These are phyloP conservation scores for Kuschelorhynchus macadamiae DNA, from an alignment of 2,888 invertebrate species.

Conservation along the genomic window DNA sequence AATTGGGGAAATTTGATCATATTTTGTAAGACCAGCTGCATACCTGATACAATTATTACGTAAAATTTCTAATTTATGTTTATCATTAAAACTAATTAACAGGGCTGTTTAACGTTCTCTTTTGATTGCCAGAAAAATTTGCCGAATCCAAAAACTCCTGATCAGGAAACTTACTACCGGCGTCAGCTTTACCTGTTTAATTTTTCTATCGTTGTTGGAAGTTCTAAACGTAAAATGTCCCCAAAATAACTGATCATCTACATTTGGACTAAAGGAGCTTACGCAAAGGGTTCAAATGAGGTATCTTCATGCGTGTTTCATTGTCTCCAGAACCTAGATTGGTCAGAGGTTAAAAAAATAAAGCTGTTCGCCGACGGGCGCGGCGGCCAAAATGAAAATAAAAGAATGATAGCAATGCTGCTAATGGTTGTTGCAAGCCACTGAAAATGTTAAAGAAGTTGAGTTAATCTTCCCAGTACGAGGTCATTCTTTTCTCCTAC, in stretches of 20 bases:
- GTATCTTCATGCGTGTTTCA: neutral
- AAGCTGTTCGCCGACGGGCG: neutral
- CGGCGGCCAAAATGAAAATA: too few relatives aligned
- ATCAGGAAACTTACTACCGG: neutral
- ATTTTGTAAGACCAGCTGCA: too few relatives aligned
- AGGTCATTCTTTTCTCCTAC: slow-evolving; percentile 1
- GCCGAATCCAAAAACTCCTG: too few relatives aligned
- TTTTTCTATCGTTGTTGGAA: slow-evolving; percentile 1
- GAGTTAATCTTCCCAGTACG: neutral
- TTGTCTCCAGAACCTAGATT: slow-evolving; percentile 4
- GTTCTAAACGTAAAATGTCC: neutral
- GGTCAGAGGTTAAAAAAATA: neutral
- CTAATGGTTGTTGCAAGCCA: neutral
- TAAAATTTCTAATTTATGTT: too few relatives aligned
- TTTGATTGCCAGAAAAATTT: too few relatives aligned
- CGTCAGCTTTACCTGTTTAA: neutral
- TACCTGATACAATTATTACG: too few relatives aligned
- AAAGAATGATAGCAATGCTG: neutral
- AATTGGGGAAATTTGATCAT: too few relatives aligned
- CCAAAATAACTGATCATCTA: slow-evolving; percentile 2
- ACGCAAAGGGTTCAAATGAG: neutral
- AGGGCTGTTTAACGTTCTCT: too few relatives aligned
- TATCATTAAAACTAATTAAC: too few relatives aligned
- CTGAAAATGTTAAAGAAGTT: neutral
- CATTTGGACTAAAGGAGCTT: neutral